A percentile compares a stretch with the other conserved stretches of the same genome.
These are phyloP conservation scores for Rhadinocentrus ornatus DNA, from an alignment of 2,797 vertebrate genomes.

Conservation along the genomic window DNA sequence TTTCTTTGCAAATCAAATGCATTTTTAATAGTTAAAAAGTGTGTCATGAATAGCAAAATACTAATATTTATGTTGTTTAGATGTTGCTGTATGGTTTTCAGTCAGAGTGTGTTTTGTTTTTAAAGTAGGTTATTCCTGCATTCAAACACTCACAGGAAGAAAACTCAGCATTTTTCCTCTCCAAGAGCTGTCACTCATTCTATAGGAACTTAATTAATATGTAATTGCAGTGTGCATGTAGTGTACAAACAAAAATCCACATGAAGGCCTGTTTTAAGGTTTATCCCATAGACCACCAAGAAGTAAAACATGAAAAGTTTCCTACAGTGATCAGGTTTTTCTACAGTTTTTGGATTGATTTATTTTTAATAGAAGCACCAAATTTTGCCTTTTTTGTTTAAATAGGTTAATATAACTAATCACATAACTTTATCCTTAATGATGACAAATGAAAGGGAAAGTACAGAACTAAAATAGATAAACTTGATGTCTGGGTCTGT, in stretches of 20 bases:
- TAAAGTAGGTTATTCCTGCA: background rate
- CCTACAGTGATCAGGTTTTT: background rate
- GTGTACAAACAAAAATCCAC: no score
- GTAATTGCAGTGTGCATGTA: background rate
- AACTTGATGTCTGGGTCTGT: background rate
- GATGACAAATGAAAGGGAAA: background rate
- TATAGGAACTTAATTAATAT: background rate
- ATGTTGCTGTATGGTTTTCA: no score
- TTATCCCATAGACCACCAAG: background rate
- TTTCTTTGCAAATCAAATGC: no score
- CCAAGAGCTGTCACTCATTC: background rate
- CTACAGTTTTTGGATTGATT: background rate
- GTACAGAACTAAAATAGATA: background rate
- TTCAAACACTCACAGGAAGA: background rate
- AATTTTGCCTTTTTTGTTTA: background rate
- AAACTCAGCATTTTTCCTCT: background rate
- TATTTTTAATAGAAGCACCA: background rate
- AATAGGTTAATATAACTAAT: background rate
- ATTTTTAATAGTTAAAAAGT: no score
- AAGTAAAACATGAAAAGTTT: no score
- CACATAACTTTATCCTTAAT: background rate
- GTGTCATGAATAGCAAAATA: no score
- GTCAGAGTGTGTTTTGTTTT: background rate
- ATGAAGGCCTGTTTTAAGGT: background rate
- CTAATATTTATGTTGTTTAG: no score